phyloP scores from a whole-genome alignment of 2,797 vertebrate species.

The Florisuga fusca region DNA sequence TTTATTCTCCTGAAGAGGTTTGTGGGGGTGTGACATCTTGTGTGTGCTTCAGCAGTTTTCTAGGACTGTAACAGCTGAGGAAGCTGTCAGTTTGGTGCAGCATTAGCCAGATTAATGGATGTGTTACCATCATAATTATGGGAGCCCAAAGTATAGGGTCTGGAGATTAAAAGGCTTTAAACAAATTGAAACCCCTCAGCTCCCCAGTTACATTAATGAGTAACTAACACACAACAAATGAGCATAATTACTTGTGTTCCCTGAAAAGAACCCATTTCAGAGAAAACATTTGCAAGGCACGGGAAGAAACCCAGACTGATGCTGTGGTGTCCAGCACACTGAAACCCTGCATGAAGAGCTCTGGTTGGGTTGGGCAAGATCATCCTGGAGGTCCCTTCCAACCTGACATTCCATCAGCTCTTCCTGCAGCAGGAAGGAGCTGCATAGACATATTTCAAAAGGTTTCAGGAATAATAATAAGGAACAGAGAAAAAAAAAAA shows the following conservation, averaged over 20 bases:
- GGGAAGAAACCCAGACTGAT: not conserved
- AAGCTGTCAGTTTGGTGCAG: not conserved
- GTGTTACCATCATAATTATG: not conserved
- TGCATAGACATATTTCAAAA: fast-evolving
- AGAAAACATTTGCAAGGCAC: not conserved
- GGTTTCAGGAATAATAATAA: not conserved
- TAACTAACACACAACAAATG: not conserved
- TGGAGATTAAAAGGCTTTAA: not conserved
- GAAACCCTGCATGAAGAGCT: not conserved
- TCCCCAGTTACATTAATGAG: not conserved
- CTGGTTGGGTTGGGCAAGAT: no score
- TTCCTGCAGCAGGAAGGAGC: fast-evolving
- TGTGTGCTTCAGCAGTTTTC: not conserved
- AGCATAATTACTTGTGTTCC: not conserved
- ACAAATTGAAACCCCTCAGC: not conserved
- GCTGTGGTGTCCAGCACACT: not conserved
- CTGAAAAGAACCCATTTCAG: not conserved
- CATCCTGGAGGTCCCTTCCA: no score
- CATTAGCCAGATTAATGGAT: constrained; percentile 5
- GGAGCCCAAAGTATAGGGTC: not conserved
- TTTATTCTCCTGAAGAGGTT: not conserved
- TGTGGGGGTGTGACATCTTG: not conserved
- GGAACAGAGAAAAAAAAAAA: not conserved
- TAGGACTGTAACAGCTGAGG: not conserved
- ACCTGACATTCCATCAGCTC: not conserved